These are phyloP conservation scores for Limosa lapponica DNA, from an alignment of 2,797 vertebrate genomes.

Conservation along the genomic window DNA sequence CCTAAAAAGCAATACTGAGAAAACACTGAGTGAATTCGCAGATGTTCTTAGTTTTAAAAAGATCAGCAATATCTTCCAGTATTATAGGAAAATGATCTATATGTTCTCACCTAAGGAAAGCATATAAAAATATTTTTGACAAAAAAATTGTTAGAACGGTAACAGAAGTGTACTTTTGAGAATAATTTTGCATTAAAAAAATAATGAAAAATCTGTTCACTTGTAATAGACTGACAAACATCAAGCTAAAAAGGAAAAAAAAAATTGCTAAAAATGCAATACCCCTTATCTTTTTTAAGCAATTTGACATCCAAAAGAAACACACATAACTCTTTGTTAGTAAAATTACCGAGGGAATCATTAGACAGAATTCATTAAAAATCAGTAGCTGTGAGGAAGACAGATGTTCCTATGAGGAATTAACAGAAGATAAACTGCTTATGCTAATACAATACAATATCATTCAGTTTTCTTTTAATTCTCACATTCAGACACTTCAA, in stretches of 20 bases:
- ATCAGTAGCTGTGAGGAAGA: background rate
- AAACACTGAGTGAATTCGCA: background rate
- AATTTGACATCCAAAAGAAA: background rate
- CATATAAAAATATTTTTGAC: background rate
- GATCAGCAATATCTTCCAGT: background rate
- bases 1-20: background rate
- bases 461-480: background rate
- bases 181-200: background rate
- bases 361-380: background rate
- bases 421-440: background rate
- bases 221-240: background rate
- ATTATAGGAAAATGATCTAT: accelerated
- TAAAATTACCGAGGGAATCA: slow-evolving; percentile 11
- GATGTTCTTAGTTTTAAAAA: background rate
- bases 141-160: background rate
- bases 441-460: background rate
- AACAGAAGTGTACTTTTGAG: background rate
- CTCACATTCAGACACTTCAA: background rate
- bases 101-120: background rate
- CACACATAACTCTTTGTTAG: background rate
- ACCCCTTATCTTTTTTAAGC: background rate
- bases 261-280: background rate
- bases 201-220: background rate
- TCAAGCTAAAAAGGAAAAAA: background rate
- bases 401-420: background rate